phyloP scores from a whole-genome alignment of 1,140 invertebrate species.

The Psilanteris sp. region DNA sequence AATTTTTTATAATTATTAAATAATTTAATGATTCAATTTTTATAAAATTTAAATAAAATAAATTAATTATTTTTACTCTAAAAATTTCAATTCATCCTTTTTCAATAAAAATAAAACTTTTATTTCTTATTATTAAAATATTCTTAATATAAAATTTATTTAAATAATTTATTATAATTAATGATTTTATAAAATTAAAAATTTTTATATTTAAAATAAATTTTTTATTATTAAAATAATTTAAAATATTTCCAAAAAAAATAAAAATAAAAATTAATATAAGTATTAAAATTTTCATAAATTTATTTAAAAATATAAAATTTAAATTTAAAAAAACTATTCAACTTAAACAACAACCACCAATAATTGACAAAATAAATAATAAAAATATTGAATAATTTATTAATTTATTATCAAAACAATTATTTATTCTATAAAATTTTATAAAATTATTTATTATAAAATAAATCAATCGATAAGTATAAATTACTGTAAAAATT shows the following conservation, averaged over 20 bases:
- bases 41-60: slow-evolving; percentile 33
- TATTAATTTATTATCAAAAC: slow-evolving; percentile 82
- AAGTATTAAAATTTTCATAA: slow-evolving; percentile 21
- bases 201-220: slow-evolving; percentile 30
- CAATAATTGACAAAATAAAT: slow-evolving; percentile 46
- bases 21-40: slow-evolving; percentile 25
- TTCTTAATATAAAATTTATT: slow-evolving; percentile 8
- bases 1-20: slow-evolving; percentile 61
- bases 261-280: slow-evolving; percentile 26
- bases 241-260: slow-evolving; percentile 13
- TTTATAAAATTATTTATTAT: slow-evolving; percentile 78
- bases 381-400: slow-evolving; percentile 59
- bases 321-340: slow-evolving; percentile 79
- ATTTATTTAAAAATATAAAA: slow-evolving; percentile 71
- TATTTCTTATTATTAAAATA: slow-evolving; percentile 4
- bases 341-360: slow-evolving; percentile 76
- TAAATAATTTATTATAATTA: slow-evolving; percentile 74
- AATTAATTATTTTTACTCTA: slow-evolving; percentile 2
- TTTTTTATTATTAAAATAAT: slow-evolving; percentile 8
- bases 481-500: slow-evolving; percentile 79
- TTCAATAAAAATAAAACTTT: slow-evolving; percentile 1
- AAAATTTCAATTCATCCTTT: slow-evolving; percentile 30
- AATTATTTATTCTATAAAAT: slow-evolving; percentile 80
- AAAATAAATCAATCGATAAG: slow-evolving; percentile 80
- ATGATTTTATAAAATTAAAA: slow-evolving; percentile 54